Base-by-base conservation (phyloP, 2,888 invertebrate species). In the Agrilus biguttatus region DNA sequence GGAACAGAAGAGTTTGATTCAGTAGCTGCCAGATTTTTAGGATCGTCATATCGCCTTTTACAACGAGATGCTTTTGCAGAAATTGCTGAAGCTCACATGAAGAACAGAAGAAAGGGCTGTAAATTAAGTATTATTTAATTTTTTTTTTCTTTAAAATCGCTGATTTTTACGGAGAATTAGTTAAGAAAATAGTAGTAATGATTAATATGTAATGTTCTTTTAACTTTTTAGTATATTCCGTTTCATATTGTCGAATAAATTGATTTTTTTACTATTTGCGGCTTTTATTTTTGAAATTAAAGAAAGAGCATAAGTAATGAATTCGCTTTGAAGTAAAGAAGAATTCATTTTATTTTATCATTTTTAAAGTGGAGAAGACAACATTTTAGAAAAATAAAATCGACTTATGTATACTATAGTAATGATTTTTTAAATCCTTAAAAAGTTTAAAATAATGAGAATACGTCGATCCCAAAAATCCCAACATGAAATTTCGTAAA, bases 11-110 rank as follows among this genome's bases (percentile, higher is more conserved):
- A 75, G 47, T 70, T 93, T 14, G 81, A 91, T 60, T 65, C 70
- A 4, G 74, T 75, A 36, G 72, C 80, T 3, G 60, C 75, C 33
- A 74, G 74, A 47, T 71, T 85, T 51, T 66, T 95, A 23, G 70
- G 74, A 13, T 75, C 83, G 8, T 83, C 83, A 0, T 95, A 93
- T 62, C 73, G 75, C 33, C 69, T 92, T 49, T 67, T 95, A 8
- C 71, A 79, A 14, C 74, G 88, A 46, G 71, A 75, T 33, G 74
- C 76, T 47, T 92, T 84, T 63, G 73, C 75, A 23, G 73, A 78
- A 58, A 90, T 93, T 47, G 72, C 79, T 17, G 63, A 76, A 68
- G 79, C 79, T 8, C 92, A 92, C 65, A 65, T 90, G 59, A 75
- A 77, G 47, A 69, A 78, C 52, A 72, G 92, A 33, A 76, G 71